A percentile compares a stretch with the other conserved stretches of the same genome.
Conservation (phyloP, 2,797 vertebrate species). For the Coreius guichenoti region DNA sequence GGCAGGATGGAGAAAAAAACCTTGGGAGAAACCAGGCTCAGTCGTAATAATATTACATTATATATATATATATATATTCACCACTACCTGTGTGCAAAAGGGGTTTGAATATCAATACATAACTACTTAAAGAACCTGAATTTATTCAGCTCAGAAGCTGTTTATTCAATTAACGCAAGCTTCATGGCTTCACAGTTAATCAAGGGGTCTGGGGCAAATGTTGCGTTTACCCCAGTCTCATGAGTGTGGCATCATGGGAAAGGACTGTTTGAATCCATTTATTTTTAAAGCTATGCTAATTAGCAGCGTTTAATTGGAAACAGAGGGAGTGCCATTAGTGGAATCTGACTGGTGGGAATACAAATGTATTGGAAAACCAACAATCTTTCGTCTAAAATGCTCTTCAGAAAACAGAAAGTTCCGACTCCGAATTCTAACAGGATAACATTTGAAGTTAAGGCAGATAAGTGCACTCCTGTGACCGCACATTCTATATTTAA, state of each 20-base stretch:
- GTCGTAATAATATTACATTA: not conserved
- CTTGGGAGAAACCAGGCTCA: too few species aligned
- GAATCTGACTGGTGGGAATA: conserved; percentile 24
- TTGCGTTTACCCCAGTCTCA: conserved; percentile 12
- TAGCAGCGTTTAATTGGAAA: conserved; percentile 32
- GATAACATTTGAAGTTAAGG: not conserved
- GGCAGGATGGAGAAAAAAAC: too few species aligned
- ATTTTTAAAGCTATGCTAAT: conserved; percentile 36
- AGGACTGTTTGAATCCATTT: conserved; percentile 25
- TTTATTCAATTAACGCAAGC: conserved; percentile 11
- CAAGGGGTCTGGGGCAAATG: conserved; percentile 13
- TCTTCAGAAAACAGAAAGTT: not conserved
- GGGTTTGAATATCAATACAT: not conserved
- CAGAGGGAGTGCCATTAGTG: conserved; percentile 18
- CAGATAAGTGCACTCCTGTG: not conserved
- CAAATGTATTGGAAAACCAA: conserved; percentile 20
- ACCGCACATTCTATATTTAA: not conserved
- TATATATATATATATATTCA: not conserved
- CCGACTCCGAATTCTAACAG: not conserved
- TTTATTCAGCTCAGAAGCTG: conserved; percentile 12
- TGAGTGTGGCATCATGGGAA: conserved; percentile 18
- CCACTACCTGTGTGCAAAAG: not conserved
- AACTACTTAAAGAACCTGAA: not conserved
- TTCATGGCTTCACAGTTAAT: not conserved
- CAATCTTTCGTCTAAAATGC: conserved; percentile 10